Percentiles rank a stretch among this genome's conserved stretches.
Conservation (phyloP, 2,888 invertebrate genomes). For the Drosophila phalerata region DNA sequence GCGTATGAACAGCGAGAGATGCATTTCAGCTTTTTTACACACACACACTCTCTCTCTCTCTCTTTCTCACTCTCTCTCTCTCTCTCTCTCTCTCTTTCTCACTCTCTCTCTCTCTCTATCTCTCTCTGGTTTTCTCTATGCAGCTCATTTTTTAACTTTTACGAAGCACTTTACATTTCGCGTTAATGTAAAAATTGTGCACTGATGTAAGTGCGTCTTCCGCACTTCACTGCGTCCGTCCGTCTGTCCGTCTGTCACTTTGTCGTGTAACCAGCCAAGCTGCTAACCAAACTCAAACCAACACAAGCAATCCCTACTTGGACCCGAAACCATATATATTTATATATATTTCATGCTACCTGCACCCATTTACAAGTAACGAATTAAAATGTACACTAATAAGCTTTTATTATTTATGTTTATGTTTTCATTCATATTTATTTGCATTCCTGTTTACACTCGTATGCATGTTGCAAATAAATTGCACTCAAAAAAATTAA, state of each 20-base stretch:
- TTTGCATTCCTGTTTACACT: conserved; percentile 9
- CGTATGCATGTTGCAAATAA: conserved; percentile 65
- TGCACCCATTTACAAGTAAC: conserved; percentile 69
- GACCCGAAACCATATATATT: too few species aligned
- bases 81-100: background rate
- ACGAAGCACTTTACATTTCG: conserved; percentile 55
- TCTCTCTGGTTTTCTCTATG: background rate
- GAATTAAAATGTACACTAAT: conserved; percentile 79
- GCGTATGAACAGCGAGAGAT: conserved; percentile 36
- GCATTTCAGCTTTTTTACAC: conserved; percentile 31
- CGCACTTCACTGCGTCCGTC: conserved; percentile 60
- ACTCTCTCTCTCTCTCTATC: conserved; percentile 1
- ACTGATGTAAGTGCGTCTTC: conserved; percentile 79
- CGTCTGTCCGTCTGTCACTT: background rate
- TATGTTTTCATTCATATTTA: conserved; percentile 55
- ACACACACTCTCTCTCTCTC: conserved; percentile 2
- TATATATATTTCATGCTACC: too few species aligned
- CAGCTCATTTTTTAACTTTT: background rate
- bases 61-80: conserved; percentile 5
- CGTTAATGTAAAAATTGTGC: conserved; percentile 79
- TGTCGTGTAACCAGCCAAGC: conserved; percentile 3
- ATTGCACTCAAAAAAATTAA: conserved; percentile 65
- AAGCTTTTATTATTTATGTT: conserved; percentile 75
- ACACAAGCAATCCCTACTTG: too few species aligned
- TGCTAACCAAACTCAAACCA: conserved; percentile 66